Evolutionary conservation across 2,797 vertebrate species (phyloP).

Genomic region (Sciurus carolinensis): DNA sequence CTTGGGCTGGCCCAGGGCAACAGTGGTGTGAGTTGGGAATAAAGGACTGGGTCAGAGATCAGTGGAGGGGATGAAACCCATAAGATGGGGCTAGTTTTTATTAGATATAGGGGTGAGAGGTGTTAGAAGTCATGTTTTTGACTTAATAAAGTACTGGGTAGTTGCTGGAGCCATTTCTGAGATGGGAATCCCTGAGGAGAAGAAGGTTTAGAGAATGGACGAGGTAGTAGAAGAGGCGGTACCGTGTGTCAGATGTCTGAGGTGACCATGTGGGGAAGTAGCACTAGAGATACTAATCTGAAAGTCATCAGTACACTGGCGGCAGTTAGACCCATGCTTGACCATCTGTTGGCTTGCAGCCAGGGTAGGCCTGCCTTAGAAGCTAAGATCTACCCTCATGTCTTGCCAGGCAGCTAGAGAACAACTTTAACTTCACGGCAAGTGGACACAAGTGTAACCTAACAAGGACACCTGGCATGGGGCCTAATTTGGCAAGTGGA

Average conservation of each 20-base stretch:
- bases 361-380: slow-evolving; percentile 63
- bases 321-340: neutral
- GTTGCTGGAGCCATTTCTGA: slow-evolving; percentile 47
- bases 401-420: slow-evolving; percentile 77
- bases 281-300: slow-evolving; percentile 60
- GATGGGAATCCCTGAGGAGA: neutral
- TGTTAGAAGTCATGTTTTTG: slow-evolving; percentile 11
- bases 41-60: neutral
- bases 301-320: neutral
- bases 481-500: slow-evolving; percentile 60
- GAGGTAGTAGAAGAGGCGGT: neutral
- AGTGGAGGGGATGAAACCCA: neutral
- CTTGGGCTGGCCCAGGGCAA: neutral
- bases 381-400: neutral
- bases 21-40: neutral
- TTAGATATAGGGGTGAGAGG: neutral
- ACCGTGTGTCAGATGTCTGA: neutral
- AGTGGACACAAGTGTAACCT: slow-evolving; percentile 55
- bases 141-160: neutral
- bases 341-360: slow-evolving; percentile 58
- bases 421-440: slow-evolving; percentile 54
- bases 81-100: neutral
- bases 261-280: slow-evolving; percentile 15
- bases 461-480: slow-evolving; percentile 55
- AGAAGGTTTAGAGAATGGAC: neutral